Base-by-base conservation (phyloP, 2,888 invertebrate genomes). In the Ormia ochracea region DNA sequence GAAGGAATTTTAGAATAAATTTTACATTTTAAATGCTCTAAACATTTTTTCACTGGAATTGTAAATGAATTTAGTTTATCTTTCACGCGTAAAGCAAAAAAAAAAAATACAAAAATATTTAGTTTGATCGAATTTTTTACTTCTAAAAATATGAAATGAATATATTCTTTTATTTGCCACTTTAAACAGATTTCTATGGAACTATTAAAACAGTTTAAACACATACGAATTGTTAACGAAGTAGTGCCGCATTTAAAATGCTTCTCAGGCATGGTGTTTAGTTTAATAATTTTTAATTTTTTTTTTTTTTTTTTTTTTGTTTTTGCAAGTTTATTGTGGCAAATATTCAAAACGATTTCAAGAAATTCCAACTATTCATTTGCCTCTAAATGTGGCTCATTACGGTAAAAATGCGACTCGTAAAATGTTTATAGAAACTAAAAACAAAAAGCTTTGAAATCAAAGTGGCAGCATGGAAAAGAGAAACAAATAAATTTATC, bases 381-480 rank as follows among this genome's bases (percentile, higher is more conserved):
- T 70, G 70, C 54, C 54, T 28, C 76, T 58, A 73, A 80, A 72
- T 68, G 72, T 76, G 50, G 80, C 80, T 76, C 63, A 69, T 80
- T 80, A 76, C 80, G 72, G 80, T 75, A 65, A 80, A 80, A 72
- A 72, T 75, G 75, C 68, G 75, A 80, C 76, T 76, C 63, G 61
- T 65, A 61, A 73, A 76, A 38, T 65, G 43, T 28, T 12, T 23
- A 17, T 12, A 56, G 33, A 65, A 59, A 36, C 19, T 4, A 17
- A 38, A 23, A 10, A 14, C 26, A n/a, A 50, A 38, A 12, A 33
- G 48, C n/a, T n/a, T n/a, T n/a, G n/a, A 28, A 70, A 50, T 12
- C 41, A 28, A 59, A 28, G 38, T 41, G 28, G 21, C 48, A n/a
- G 38, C 31, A 14, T 50, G 50, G n/a, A 28, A 59, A 52, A 72